phyloP scores from a whole-genome alignment of 2,888 invertebrate genomes.

The Mythimna loreyi region DNA sequence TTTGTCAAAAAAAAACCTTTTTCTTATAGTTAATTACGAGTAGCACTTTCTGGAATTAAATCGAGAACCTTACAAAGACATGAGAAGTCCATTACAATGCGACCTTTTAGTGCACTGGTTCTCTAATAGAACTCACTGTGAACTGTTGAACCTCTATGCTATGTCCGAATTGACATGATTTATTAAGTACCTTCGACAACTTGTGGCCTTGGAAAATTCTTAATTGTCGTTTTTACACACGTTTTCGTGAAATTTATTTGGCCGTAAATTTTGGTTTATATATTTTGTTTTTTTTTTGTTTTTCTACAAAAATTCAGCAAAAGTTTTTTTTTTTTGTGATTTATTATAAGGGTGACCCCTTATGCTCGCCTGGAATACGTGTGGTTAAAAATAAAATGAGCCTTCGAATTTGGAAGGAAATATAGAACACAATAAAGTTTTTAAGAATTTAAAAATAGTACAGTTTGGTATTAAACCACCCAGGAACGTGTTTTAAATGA shows the following conservation, averaged over 20 bases:
- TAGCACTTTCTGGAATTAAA: conserved; percentile 59
- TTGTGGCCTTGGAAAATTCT: no score
- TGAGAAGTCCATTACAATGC: conserved; percentile 77
- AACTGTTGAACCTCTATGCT: conserved; percentile 8
- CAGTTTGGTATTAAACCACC: background rate
- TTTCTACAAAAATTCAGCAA: no score
- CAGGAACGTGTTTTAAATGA: background rate
- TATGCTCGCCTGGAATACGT: no score
- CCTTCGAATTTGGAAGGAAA: background rate
- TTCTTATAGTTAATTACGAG: conserved; percentile 39
- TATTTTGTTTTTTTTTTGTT: no score
- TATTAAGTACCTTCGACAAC: conserved; percentile 25
- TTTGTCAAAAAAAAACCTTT: conserved; percentile 17
- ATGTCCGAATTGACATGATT: conserved; percentile 24
- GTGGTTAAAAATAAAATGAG: background rate
- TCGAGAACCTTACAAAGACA: conserved; percentile 67
- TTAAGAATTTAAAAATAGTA: background rate
- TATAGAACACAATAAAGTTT: background rate
- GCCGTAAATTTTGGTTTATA: no score
- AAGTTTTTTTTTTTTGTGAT: no score
- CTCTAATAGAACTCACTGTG: conserved; percentile 68
- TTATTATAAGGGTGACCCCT: no score
- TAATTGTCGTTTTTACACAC: no score
- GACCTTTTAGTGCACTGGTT: conserved; percentile 74
- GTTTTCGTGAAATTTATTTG: no score